Conservation (phyloP, 2,113 vertebrate genomes). For the Psophia crepitans region DNA sequence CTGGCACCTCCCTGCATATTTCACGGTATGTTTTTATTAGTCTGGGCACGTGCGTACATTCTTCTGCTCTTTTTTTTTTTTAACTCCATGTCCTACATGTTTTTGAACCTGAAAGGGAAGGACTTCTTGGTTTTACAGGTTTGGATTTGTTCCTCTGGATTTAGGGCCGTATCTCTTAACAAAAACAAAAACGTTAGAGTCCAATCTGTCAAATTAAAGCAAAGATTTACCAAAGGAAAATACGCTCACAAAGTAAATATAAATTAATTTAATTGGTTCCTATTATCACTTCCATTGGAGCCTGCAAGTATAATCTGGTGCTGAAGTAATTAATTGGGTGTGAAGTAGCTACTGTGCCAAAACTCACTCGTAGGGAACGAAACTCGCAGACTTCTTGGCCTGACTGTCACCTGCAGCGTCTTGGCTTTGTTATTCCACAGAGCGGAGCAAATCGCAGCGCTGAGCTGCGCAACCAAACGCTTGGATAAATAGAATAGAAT, state of each 20-base stretch:
- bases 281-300: conserved; percentile 75
- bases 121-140: background rate
- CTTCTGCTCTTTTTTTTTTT: background rate
- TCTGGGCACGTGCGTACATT: background rate
- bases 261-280: conserved; percentile 76
- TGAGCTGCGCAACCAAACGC: background rate
- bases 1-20: background rate
- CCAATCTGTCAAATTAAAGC: conserved; percentile 18
- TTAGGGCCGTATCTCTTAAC: background rate
- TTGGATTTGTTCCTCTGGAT: background rate
- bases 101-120: background rate
- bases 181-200: conserved; percentile 4
- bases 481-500: too few species aligned
- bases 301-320: conserved; percentile 72
- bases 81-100: background rate
- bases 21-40: background rate
- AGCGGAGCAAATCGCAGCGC: background rate
- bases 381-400: conserved; percentile 46
- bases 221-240: conserved; percentile 55
- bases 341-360: conserved; percentile 74
- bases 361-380: conserved; percentile 63
- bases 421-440: conserved; percentile 37
- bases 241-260: conserved; percentile 52
- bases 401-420: conserved; percentile 53
- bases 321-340: conserved; percentile 80